A percentile compares a stretch with the other conserved stretches of the same genome.
Evolutionary conservation across 2,113 vertebrate species (phyloP).

Genomic region (Odocoileus hemionus): DNA sequence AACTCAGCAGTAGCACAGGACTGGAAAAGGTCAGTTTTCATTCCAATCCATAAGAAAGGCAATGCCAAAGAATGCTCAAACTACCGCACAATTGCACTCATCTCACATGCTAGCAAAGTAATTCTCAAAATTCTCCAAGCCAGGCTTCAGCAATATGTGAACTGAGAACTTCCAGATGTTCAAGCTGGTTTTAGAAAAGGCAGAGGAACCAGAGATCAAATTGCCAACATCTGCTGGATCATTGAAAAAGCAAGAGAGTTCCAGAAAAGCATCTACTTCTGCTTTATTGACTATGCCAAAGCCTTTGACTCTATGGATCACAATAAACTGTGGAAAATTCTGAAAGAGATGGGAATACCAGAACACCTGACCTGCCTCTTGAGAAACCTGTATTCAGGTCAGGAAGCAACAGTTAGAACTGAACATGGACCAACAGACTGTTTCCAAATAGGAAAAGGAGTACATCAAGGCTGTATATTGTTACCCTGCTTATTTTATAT

Average conservation of each 20-base stretch:
- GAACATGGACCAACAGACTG: background rate
- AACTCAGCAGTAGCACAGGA: background rate
- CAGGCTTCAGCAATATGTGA: background rate
- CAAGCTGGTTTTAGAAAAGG: background rate
- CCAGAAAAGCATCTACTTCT: background rate
- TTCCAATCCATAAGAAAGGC: background rate
- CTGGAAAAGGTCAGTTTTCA: background rate
- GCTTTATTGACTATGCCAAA: background rate
- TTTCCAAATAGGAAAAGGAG: background rate
- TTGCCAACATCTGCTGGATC: fast-evolving
- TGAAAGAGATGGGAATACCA: background rate
- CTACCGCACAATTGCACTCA: background rate
- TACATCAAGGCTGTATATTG: fast-evolving
- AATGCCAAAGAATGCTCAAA: background rate
- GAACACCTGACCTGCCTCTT: background rate
- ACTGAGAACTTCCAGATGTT: background rate
- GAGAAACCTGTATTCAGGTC: background rate
- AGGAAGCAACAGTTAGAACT: background rate
- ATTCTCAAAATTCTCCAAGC: background rate
- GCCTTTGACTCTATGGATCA: background rate
- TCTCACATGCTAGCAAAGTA: background rate
- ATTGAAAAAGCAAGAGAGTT: background rate
- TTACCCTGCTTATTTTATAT: background rate
- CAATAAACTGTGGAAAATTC: background rate
- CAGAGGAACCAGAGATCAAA: background rate